Evolutionary conservation across 2,113 vertebrate genomes (phyloP), one percentile per base, ranked within the genome.

Genomic region (Scortum barcoo): DNA sequence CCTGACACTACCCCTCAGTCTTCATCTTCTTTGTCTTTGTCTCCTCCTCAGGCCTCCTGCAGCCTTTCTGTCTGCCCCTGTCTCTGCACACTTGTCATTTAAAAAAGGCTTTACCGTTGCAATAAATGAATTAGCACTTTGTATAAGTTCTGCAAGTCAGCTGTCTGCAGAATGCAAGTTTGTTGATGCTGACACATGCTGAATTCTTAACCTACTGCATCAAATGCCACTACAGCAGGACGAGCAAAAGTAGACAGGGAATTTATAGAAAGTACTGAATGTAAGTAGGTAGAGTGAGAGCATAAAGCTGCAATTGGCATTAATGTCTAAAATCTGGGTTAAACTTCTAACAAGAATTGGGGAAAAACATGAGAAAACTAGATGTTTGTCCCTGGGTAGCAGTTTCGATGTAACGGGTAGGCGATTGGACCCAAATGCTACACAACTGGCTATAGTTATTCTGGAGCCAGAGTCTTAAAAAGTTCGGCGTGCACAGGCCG

Each of bases 1-100:
- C 75, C 78, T 86, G 78, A 90, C 85, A 78, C 65, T 78, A 56
- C 83, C 48, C 76, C 48, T 78, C 19, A 72, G 65, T 71, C 36
- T 51, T 33, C 70, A 62, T 72, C 68, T 81, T 72, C 68, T 81
- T 76, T 62, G 78, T 81, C 74, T 66, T n/a, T 48, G 73, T 76
- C 70, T 84, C 40, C 42, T 16, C 50, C 7, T 44, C 14, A 19
- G 75, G 26, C 66, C 33, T 85, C 58, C 50, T 54, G 12, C 40
- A 66, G 88, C 51, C 69, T 66, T 50, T 48, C 28, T 58, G 22
- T 61, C 71, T 68, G 63, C 66, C 7, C 53, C 40, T 19, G 17
- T 56, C 54, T 72, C 33, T 76, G 16, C 24, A 62, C 1, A 16
- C 14, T 28, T 56, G 51, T 51, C 69, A 70, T 76, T 84, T 70